A percentile compares a stretch with the other conserved stretches of the same genome.
Evolutionary conservation across 2,888 invertebrate species (phyloP).

Genomic region (Platycheirus rosarum): DNA sequence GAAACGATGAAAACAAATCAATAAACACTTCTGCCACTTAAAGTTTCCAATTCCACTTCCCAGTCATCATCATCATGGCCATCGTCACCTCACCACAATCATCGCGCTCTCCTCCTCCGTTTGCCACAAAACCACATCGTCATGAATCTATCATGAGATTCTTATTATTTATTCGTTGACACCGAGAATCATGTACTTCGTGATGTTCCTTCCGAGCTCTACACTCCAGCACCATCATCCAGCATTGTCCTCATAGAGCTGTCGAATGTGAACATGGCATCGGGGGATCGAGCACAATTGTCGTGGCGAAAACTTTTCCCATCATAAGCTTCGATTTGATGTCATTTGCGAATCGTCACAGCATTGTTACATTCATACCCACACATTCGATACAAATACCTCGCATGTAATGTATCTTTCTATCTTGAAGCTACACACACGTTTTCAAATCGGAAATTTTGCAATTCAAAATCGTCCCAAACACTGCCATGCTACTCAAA

Average conservation of each 20-base stretch:
- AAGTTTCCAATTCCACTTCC: slow-evolving; percentile 63
- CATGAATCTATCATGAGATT: slow-evolving; percentile 67
- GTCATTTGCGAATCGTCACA: slow-evolving; percentile 45
- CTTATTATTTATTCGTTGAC: slow-evolving; percentile 70
- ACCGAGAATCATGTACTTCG: slow-evolving; percentile 69
- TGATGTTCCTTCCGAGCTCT: slow-evolving; percentile 60
- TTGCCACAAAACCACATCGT: slow-evolving; percentile 40
- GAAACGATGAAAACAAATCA: slow-evolving; percentile 49
- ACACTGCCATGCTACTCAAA: slow-evolving; percentile 22
- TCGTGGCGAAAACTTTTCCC: slow-evolving; percentile 70
- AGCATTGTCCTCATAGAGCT: slow-evolving; percentile 38
- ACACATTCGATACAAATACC: slow-evolving; percentile 20
- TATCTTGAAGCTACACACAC: slow-evolving; percentile 49
- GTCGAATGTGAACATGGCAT: slow-evolving; percentile 55
- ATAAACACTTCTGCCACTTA: slow-evolving; percentile 65
- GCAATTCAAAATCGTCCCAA: slow-evolving; percentile 68
- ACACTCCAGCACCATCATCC: background rate
- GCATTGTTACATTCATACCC: too few relatives aligned
- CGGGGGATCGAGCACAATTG: slow-evolving; percentile 49
- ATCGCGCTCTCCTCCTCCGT: background rate
- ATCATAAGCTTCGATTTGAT: slow-evolving; percentile 61
- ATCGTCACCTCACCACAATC: slow-evolving; percentile 17
- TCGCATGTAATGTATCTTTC: too few relatives aligned
- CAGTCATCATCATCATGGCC: slow-evolving; percentile 34
- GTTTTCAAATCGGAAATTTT: slow-evolving; percentile 64